A percentile compares a stretch with the other conserved stretches of the same genome.
Conservation (phyloP, 2,113 vertebrate species). For the Macquaria australasica region DNA sequence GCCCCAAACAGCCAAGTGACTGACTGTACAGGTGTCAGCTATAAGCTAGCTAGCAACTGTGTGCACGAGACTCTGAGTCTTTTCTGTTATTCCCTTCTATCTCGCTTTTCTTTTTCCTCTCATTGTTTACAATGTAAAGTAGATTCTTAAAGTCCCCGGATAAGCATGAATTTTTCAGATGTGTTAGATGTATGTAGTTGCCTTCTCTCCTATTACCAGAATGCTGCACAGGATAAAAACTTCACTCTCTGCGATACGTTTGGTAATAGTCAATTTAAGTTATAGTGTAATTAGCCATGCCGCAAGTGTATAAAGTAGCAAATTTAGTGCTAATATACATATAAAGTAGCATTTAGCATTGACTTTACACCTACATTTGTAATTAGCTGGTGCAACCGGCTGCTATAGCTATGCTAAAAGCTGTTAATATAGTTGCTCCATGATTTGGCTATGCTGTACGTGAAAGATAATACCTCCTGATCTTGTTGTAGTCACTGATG, state of each 20-base stretch:
- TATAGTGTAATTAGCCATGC: not conserved
- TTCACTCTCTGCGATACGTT: not conserved
- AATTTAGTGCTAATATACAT: not conserved
- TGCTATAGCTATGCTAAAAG: not conserved
- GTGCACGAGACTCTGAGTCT: not conserved
- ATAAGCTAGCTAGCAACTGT: not conserved
- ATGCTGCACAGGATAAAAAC: not conserved
- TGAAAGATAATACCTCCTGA: not conserved
- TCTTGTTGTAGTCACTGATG: not conserved
- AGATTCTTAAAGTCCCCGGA: not conserved
- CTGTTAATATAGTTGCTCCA: not conserved
- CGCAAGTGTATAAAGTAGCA: not conserved
- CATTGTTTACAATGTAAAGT: not conserved
- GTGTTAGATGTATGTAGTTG: not conserved
- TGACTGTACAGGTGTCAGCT: too few species aligned
- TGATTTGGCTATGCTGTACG: not conserved
- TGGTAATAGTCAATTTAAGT: not conserved
- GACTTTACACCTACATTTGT: not conserved
- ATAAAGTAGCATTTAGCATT: not conserved
- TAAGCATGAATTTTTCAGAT: too few species aligned
- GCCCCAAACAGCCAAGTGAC: too few species aligned
- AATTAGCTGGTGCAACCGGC: not conserved
- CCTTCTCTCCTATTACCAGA: not conserved
- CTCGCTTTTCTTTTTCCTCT: not conserved
- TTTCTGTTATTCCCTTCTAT: not conserved